Conservation (phyloP, 2,113 vertebrate genomes). For the Zosterops japonicus region DNA sequence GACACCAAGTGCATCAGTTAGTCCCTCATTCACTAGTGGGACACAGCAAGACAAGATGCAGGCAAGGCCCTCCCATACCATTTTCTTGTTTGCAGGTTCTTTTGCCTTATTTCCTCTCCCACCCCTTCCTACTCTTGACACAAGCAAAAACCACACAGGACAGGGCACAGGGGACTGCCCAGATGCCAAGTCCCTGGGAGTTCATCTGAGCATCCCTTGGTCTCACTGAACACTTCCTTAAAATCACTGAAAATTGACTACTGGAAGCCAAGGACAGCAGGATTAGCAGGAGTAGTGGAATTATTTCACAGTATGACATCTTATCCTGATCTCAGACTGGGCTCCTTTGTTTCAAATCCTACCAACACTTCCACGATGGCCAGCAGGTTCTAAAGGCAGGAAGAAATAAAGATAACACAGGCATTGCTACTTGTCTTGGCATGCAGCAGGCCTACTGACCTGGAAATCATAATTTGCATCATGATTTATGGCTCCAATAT, state of each 20-base stretch:
- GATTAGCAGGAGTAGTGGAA: neutral
- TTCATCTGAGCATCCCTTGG: neutral
- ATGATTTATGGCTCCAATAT: slow-evolving; percentile 89
- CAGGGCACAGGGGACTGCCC: neutral
- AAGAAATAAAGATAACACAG: neutral
- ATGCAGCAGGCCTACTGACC: slow-evolving; percentile 71
- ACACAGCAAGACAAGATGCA: neutral
- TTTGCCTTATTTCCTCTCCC: neutral
- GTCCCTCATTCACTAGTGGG: neutral
- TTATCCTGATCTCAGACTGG: neutral
- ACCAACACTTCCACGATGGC: neutral
- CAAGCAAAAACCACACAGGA: neutral
- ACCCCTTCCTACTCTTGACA: neutral
- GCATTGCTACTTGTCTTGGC: neutral
- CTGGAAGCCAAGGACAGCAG: neutral
- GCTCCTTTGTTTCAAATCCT: neutral
- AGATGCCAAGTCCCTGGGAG: neutral
- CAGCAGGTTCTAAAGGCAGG: neutral
- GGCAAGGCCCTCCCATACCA: neutral
- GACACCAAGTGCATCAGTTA: neutral
- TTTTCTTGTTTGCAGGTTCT: neutral
- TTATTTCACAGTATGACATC: neutral
- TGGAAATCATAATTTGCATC: slow-evolving; percentile 92
- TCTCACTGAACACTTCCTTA: neutral
- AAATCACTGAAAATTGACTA: neutral